These are phyloP conservation scores for Cinclus cinclus DNA, from an alignment of 2,113 vertebrate species.

Conservation along the genomic window DNA sequence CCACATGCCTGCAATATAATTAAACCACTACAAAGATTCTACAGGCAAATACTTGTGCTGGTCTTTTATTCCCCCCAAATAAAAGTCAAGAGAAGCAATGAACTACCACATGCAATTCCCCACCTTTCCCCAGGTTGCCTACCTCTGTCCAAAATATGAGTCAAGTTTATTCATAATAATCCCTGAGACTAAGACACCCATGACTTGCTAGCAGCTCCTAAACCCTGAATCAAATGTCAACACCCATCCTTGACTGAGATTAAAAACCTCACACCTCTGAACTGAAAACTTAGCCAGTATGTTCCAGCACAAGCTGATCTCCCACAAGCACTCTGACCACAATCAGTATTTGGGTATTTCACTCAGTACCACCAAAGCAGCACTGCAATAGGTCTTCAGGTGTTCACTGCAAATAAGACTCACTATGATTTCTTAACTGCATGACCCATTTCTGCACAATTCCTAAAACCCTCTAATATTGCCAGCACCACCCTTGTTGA, in stretches of 20 bases:
- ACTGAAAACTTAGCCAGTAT: background rate
- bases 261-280: background rate
- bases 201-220: background rate
- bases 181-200: background rate
- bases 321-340: background rate
- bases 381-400: background rate
- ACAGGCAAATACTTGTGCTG: constrained; percentile 13
- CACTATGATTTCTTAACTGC: background rate
- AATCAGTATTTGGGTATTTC: background rate
- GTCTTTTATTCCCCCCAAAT: background rate
- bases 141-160: background rate
- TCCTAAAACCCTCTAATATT: background rate
- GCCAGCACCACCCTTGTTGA: background rate
- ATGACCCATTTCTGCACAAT: background rate
- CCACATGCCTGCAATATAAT: constrained; percentile 5
- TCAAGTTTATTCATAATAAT: constrained; percentile 28
- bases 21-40: constrained; percentile 38
- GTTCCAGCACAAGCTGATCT: background rate
- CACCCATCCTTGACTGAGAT: background rate
- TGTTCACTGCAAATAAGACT: background rate
- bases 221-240: background rate
- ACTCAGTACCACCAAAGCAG: background rate
- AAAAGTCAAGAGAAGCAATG: background rate
- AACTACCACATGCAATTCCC: background rate
- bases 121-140: background rate